Percentiles rank a stretch among this genome's conserved stretches.
These are phyloP conservation scores for Dipodomys spectabilis DNA, from an alignment of 2,113 vertebrate species.

Conservation along the genomic window DNA sequence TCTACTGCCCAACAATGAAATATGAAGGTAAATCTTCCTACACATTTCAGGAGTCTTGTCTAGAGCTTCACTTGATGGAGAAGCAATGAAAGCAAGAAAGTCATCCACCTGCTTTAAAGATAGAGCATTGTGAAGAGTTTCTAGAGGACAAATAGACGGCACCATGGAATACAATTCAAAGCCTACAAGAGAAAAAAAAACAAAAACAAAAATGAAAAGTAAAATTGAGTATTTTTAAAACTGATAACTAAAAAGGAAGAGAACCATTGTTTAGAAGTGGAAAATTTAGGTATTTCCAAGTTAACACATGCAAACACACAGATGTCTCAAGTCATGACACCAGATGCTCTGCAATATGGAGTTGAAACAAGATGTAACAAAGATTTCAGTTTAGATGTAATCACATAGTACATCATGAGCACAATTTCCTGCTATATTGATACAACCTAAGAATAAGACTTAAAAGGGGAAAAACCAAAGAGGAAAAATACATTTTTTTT, in stretches of 20 bases:
- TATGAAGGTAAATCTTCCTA: conserved; percentile 73
- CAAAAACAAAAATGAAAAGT: conserved; percentile 56
- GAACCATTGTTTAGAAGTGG: background rate
- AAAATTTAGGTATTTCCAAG: conserved; percentile 47
- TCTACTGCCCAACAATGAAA: conserved; percentile 3
- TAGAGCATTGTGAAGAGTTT: conserved; percentile 94
- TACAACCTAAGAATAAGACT: conserved; percentile 36
- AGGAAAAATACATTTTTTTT: background rate
- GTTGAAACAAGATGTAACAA: conserved; percentile 64
- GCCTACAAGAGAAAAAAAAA: conserved; percentile 83
- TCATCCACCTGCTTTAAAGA: conserved; percentile 96
- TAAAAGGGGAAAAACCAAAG: background rate
- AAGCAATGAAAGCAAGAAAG: conserved; percentile 92
- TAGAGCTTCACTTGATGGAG: conserved; percentile 86
- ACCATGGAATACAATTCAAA: conserved; percentile 97
- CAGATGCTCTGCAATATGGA: conserved; percentile 75
- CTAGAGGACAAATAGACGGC: conserved; percentile 94
- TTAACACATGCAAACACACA: conserved; percentile 73
- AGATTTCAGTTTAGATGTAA: conserved; percentile 58
- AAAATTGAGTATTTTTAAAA: conserved; percentile 70
- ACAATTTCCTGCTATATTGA: conserved; percentile 22
- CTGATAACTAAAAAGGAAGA: conserved; percentile 43
- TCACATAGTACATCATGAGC: conserved; percentile 71
- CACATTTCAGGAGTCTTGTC: conserved; percentile 84
- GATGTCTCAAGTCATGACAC: conserved; percentile 67